Evolutionary conservation across 2,797 vertebrate species (phyloP).

Genomic region (Mormyrus hasselquistii): DNA sequence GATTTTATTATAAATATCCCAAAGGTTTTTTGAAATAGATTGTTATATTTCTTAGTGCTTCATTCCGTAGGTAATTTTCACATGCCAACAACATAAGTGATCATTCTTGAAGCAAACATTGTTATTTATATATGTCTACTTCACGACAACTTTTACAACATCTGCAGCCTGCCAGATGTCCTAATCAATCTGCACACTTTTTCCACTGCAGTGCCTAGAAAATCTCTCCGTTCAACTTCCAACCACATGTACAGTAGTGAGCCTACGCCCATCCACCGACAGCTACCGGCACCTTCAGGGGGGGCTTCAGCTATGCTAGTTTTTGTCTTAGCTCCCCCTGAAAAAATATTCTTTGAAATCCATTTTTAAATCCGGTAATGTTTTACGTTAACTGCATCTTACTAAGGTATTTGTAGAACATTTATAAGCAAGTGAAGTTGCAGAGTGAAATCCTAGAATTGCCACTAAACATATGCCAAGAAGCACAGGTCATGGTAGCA

Average conservation of each 20-base stretch:
- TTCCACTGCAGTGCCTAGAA: neutral
- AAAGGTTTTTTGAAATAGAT: neutral
- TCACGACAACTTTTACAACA: neutral
- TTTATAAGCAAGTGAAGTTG: neutral
- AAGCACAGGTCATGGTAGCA: neutral
- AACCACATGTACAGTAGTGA: neutral
- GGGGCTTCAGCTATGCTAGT: neutral
- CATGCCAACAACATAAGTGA: neutral
- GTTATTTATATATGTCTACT: neutral
- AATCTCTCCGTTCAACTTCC: neutral
- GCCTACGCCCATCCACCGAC: neutral
- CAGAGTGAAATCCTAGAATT: neutral
- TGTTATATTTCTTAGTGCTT: neutral
- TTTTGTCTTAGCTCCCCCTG: neutral
- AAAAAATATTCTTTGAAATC: neutral
- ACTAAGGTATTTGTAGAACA: neutral
- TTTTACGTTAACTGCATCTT: neutral
- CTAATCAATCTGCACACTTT: neutral
- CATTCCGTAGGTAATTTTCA: neutral
- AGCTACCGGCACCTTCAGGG: too few species aligned
- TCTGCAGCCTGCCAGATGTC: neutral
- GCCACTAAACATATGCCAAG: neutral
- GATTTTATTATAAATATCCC: neutral
- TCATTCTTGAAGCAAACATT: neutral
- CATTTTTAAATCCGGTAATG: neutral